A percentile compares a stretch with the other conserved stretches of the same genome.
These are phyloP conservation scores for Achroia grisella DNA, from an alignment of 1,140 invertebrate genomes.

Conservation along the genomic window DNA sequence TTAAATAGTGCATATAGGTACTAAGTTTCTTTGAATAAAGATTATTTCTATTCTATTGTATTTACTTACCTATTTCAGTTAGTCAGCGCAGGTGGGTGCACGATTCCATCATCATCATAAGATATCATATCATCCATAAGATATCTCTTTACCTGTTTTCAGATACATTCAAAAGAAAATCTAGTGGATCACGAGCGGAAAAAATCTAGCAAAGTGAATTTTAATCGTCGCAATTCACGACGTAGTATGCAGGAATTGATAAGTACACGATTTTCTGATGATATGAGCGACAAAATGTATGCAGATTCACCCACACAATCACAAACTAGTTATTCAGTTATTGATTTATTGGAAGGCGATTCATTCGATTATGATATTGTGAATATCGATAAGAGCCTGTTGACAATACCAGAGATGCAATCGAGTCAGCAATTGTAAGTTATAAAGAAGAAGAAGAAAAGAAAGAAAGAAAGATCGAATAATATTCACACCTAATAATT, in stretches of 20 bases:
- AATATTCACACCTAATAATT: no score
- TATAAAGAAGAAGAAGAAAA: no score
- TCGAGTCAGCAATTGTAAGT: slow-evolving; percentile 32
- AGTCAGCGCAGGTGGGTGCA: no score
- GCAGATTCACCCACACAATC: slow-evolving; percentile 12
- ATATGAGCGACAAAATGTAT: slow-evolving; percentile 33
- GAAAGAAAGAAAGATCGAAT: no score
- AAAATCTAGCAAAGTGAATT: slow-evolving; percentile 31
- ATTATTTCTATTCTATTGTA: no score
- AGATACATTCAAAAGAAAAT: slow-evolving; percentile 13
- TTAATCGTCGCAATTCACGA: slow-evolving; percentile 1
- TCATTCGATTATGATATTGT: slow-evolving; percentile 60
- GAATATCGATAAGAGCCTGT: slow-evolving; percentile 43
- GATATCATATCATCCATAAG: no score
- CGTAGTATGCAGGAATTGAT: no score
- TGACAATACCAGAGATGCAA: slow-evolving; percentile 27
- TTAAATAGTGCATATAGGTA: no score
- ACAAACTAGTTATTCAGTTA: slow-evolving; percentile 8
- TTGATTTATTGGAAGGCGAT: slow-evolving; percentile 39
- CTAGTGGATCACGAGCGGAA: slow-evolving; percentile 10
- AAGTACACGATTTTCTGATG: slow-evolving; percentile 20
- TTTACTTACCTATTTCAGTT: no score
- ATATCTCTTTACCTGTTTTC: no score
- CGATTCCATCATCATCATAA: no score
- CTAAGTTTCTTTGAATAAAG: no score